Evolutionary conservation across 2,888 invertebrate genomes (phyloP).

Genomic region (Ochropleura plecta): DNA sequence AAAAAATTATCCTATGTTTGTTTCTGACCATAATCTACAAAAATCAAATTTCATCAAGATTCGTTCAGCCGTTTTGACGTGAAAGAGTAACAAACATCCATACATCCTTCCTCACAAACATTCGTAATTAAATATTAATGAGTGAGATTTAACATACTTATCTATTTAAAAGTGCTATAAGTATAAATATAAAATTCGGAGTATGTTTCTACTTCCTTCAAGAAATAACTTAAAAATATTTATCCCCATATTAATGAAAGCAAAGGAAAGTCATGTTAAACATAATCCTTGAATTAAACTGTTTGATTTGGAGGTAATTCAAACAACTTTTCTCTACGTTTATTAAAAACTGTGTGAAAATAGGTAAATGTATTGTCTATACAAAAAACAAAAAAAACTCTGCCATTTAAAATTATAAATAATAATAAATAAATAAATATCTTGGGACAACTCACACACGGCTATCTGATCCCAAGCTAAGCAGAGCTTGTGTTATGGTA

Average conservation of each 20-base stretch:
- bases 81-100: too few relatives aligned
- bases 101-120: too few relatives aligned
- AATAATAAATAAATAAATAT: too few relatives aligned
- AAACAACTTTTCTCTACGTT: neutral
- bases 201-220: neutral
- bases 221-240: neutral
- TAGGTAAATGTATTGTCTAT: neutral
- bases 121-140: too few relatives aligned
- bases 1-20: too few relatives aligned
- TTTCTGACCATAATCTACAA: too few relatives aligned
- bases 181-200: neutral
- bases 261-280: neutral
- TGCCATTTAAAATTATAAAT: neutral
- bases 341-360: neutral
- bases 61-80: too few relatives aligned
- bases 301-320: neutral
- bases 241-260: neutral
- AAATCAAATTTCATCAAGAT: too few relatives aligned
- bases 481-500: too few relatives aligned
- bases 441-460: too few relatives aligned
- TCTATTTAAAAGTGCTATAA: neutral
- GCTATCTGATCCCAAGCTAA: too few relatives aligned
- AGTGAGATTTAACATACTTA: too few relatives aligned
- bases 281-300: neutral
- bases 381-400: neutral